Conservation (phyloP, 2,888 invertebrate species). For the Conops quadrifasciatus region DNA sequence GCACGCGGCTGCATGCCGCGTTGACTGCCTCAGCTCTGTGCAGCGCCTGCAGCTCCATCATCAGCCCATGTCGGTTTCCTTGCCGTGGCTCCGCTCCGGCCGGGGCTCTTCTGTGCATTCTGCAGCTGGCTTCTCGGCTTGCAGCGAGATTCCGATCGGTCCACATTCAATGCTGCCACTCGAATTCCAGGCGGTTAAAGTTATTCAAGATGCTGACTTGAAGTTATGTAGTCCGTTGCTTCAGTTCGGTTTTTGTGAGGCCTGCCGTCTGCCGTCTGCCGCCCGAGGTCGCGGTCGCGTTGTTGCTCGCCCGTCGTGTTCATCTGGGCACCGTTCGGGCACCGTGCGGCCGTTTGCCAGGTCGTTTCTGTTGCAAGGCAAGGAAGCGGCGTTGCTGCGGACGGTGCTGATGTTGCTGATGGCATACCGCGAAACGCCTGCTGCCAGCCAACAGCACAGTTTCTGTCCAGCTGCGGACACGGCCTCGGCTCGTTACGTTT, state of each 20-base stretch:
- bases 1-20: slow-evolving; percentile 25
- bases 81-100: too few relatives aligned
- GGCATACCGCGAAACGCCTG: neutral
- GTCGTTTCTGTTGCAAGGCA: slow-evolving; percentile 1
- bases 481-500: neutral
- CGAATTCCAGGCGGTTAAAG: slow-evolving; percentile 15
- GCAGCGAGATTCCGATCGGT: neutral
- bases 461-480: too few relatives aligned
- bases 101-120: too few relatives aligned
- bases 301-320: neutral
- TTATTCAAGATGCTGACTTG: slow-evolving; percentile 9
- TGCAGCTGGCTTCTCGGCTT: too few relatives aligned
- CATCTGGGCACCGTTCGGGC: neutral
- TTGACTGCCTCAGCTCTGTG: too few relatives aligned
- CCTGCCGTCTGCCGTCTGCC: neutral
- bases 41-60: too few relatives aligned
- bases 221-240: neutral
- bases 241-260: neutral
- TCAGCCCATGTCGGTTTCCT: too few relatives aligned
- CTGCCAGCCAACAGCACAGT: neutral
- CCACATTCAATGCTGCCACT: slow-evolving; percentile 20
- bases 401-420: neutral
- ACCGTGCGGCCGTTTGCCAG: neutral
- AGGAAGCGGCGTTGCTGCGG: neutral
- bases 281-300: slow-evolving; percentile 14